phyloP scores from a whole-genome alignment of 2,888 invertebrate species.

The Drosophila siamana region DNA sequence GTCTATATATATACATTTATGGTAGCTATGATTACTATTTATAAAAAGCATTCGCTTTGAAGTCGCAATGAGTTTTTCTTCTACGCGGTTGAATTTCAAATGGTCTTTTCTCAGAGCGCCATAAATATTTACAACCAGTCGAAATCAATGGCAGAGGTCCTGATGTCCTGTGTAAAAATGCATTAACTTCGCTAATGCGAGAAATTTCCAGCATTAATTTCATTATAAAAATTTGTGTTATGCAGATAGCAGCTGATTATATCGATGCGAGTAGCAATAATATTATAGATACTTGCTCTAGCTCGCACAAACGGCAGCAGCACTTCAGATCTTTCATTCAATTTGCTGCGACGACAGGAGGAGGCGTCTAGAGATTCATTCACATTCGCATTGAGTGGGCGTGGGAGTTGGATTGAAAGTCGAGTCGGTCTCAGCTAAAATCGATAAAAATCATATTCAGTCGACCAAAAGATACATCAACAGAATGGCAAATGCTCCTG shows the following conservation, averaged over 20 bases:
- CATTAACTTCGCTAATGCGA: constrained; percentile 24
- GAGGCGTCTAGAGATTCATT: constrained; percentile 13
- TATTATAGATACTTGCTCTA: constrained; percentile 3
- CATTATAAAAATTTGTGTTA: constrained; percentile 25
- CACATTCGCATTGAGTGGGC: neutral
- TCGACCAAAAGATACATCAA: constrained; percentile 49
- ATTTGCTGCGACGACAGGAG: constrained; percentile 28
- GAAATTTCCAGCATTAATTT: constrained; percentile 45
- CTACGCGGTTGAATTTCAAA: constrained; percentile 39
- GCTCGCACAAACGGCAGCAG: neutral
- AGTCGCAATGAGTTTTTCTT: constrained; percentile 30
- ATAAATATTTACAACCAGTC: constrained; percentile 40
- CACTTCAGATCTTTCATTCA: constrained; percentile 32
- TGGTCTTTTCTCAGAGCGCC: constrained; percentile 7
- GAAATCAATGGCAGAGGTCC: constrained; percentile 10
- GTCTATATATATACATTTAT: neutral
- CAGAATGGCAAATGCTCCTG: constrained; percentile 49
- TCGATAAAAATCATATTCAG: constrained; percentile 60
- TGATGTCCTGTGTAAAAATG: constrained; percentile 11
- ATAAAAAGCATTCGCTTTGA: constrained; percentile 25
- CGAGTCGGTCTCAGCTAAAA: constrained; percentile 40
- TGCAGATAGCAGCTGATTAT: constrained; percentile 26
- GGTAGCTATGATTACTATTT: neutral
- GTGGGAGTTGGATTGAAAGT: constrained; percentile 12
- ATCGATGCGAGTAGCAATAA: constrained; percentile 29